Evolutionary conservation across 2,113 vertebrate genomes (phyloP), one percentile per base, ranked within the genome.

Genomic region (Corythornis vintsioides): DNA sequence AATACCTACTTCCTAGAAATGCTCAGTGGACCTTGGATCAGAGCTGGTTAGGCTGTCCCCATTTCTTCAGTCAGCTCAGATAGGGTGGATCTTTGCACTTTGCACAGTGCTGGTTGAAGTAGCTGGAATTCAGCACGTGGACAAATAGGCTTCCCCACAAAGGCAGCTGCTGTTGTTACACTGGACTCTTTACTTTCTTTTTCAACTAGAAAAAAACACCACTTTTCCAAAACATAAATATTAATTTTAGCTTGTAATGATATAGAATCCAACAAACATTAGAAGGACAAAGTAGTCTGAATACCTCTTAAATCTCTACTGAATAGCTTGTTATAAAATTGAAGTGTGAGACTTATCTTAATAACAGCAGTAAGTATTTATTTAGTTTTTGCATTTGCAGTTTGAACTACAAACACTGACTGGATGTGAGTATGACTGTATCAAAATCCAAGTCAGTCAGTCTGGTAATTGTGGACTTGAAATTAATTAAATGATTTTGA

Each of bases 71-170:
- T 33, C 59, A 57, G 43, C 55, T 92, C 45, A 83, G 4, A 53
- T 5, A 59, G 22, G 22, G 69, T 76, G 47, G 67, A 92, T 85
- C 95, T 95, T 95, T 94, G 94, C 72, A 92, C 96, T 93, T 95
- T 93, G 89, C 65, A 71, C 78, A 38, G 56, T 22, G 63, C 63
- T 76, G 11, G 87, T 69, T 83, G 84, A 85, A 90, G 50, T 76
- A 3, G 6, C 42, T 79, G 83, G 66, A 92, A 40, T 95, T 89
- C 50, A 60, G 50, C 71, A 67, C 28, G 4, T 4, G 38, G 43
- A 60, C 84, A 91, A 83, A 89, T 3, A 85, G 56, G 55, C n/a
- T 56, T 42, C 56, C 38, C 31, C 33, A 13, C 25, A 52, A 52
- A 89, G 56, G 42, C 5, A 7, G 31, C 38, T 75, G 35, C 26